Evolutionary conservation across 1,140 invertebrate genomes (phyloP), one percentile per base, ranked within the genome.

Genomic region (Vanessa tameamea): DNA sequence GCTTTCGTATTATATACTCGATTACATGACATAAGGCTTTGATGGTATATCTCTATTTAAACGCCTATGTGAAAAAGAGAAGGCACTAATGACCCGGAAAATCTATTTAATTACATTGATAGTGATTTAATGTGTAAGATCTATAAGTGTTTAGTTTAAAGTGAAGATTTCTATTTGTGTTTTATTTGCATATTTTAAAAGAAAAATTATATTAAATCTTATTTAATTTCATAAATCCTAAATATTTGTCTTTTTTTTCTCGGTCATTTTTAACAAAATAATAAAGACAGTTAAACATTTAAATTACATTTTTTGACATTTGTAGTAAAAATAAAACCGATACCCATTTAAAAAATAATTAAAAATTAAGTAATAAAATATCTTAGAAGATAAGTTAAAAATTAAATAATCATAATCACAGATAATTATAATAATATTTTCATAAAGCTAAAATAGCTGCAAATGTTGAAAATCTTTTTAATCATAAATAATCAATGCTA

Each of bases 1-100:
- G 74, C 73, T 68, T 57, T n/a, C n/a, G 4, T 67, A 31, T 37
- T 31, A 57, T 26, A 65, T n/a, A 43, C 37, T 23, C 11, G 53
- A 26, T 23, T 53, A 53, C 8, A n/a, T 64, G n/a, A 64, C n/a
- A 57, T 57, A 57, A 57, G 53, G 53, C 53, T 57, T 8, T 57
- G 53, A n/a, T 23, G 16, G 9, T 48, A 13, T 55, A 43, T 55
- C 50, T 67, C 23, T 66, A n/a, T 55, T 26, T 67, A 67, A 11
- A 55, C 26, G n/a, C 13, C 37, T 43, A 64, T 20, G 61, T 47
- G 37, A 26, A 15, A 47, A 47, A 16, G 63, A 64, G 63, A 64
- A 43, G 37, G 63, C 63, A 64, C 63, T 57, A 57, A 23, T 23
- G 15, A 57, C 1, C 20, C n/a, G 16, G 16, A 57, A 53, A 53